Base-by-base conservation (phyloP, 2,888 invertebrate genomes). In the Sericinus montela region DNA sequence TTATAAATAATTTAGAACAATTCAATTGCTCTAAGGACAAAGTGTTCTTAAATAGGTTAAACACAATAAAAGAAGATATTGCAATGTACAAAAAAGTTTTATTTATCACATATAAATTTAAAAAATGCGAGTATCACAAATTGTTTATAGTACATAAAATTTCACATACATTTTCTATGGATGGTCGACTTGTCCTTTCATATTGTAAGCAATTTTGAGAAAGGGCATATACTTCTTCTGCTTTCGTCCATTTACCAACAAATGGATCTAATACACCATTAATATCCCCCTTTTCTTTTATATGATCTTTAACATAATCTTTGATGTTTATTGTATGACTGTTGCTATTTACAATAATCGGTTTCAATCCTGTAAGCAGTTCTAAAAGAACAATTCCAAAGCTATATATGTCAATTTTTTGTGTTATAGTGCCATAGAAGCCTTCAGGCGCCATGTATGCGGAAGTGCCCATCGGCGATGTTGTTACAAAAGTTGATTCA, bases 401-500 rank as follows among this genome's bases (percentile, higher is more conserved):
- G 67, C 94, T 94, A 71, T 92, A 95, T 1, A 94, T 91, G 69
- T 95, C 95, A 58, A 92, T 89, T 80, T 94, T 94, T 14, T 92
- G 90, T n/a, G 94, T 94, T 39, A 93, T 86, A 51, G 92, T 93
- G 7, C 92, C 93, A 30, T 89, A 90, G 58, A 91, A 91, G 23
- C 92, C 92, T 80, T 95, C 95, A 0, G 92, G 93, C n/a, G 95
- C 91, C 92, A 94, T 93, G 72, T 95, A 95, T 0, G 93, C 93
- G 4, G 89, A 87, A 9, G 94, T 94, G 3, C 94, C 94, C 69
- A 91, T 87, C 16, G 91, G 87, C 8, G 86, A 89, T 10, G 90
- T 86, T 4, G 89, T 88, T 3, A 63, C 45, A 45, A 79, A 70
- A 34, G 86, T 85, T 15, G 80, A 74, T 47, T 89, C 87, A 60